phyloP scores from a whole-genome alignment of 1,140 invertebrate species.

The Drosophila insularis region DNA sequence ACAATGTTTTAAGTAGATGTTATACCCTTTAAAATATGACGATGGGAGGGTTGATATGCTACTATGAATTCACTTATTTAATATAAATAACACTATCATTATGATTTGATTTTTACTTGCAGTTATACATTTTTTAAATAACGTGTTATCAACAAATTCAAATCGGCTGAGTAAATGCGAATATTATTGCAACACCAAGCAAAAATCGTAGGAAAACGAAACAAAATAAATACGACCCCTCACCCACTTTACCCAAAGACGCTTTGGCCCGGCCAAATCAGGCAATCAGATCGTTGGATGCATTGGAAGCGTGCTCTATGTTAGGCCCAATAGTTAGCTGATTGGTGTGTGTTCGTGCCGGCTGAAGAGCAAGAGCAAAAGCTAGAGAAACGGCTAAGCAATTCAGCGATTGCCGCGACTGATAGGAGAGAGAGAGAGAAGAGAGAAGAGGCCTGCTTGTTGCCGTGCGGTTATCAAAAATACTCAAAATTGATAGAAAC shows the following conservation, averaged over 20 bases:
- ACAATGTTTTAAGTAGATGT: too few relatives aligned
- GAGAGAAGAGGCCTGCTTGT: slow-evolving; percentile 58
- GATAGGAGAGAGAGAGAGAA: slow-evolving; percentile 29
- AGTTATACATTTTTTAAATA: not conserved
- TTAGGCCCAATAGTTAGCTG: slow-evolving; percentile 4
- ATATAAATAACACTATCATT: not conserved
- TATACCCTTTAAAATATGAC: too few relatives aligned
- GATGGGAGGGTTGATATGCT: too few relatives aligned
- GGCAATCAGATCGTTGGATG: slow-evolving; percentile 3
- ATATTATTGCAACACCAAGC: not conserved
- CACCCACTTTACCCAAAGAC: too few relatives aligned
- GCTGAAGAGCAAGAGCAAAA: slow-evolving; percentile 31
- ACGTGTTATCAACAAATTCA: not conserved
- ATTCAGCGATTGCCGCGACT: slow-evolving; percentile 15
- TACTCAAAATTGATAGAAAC: slow-evolving; percentile 83
- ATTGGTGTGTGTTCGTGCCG: slow-evolving; percentile 11
- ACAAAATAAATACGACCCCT: not conserved
- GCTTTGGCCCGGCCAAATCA: not conserved
- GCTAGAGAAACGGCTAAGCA: slow-evolving; percentile 3
- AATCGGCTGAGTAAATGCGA: not conserved
- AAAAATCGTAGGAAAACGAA: not conserved
- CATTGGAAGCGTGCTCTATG: slow-evolving; percentile 9
- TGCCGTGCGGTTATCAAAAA: slow-evolving; percentile 73
- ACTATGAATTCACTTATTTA: not conserved
- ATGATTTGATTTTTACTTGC: not conserved